Evolutionary conservation across 2,113 vertebrate genomes (phyloP).

Genomic region (Campylomormyrus tamandua): DNA sequence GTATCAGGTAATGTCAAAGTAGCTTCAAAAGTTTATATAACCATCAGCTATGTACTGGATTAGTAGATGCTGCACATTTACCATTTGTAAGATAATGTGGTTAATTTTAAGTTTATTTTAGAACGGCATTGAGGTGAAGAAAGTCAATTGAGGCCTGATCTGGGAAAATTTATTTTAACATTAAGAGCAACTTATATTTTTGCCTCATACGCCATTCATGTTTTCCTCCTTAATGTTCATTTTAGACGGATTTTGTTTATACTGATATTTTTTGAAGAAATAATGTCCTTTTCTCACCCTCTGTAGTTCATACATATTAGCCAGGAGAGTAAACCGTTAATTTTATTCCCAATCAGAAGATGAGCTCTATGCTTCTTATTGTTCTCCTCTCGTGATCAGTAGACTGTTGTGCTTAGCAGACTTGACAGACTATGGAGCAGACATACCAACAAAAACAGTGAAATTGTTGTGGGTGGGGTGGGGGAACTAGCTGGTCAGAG

Average conservation of each 20-base stretch:
- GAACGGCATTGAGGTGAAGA: background rate
- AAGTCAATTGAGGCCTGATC: background rate
- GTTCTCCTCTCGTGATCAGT: background rate
- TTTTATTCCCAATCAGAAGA: background rate
- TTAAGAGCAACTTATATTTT: background rate
- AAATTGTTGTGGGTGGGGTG: background rate
- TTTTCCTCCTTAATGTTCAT: background rate
- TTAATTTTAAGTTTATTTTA: background rate
- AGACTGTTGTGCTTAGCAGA: background rate
- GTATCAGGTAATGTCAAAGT: conserved; percentile 74
- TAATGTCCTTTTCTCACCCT: background rate
- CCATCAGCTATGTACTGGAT: background rate
- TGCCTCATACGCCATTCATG: background rate
- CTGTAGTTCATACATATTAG: background rate
- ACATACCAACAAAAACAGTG: background rate
- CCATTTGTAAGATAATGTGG: background rate
- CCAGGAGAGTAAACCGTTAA: background rate
- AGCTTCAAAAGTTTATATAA: background rate
- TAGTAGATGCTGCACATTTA: background rate
- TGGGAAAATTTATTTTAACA: background rate
- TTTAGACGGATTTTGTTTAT: background rate
- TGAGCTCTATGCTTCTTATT: background rate
- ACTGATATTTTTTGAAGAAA: background rate
- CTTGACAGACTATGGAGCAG: background rate
- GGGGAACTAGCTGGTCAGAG: background rate